Conservation (phyloP, 2,113 vertebrate genomes). For the Macaca nemestrina region DNA sequence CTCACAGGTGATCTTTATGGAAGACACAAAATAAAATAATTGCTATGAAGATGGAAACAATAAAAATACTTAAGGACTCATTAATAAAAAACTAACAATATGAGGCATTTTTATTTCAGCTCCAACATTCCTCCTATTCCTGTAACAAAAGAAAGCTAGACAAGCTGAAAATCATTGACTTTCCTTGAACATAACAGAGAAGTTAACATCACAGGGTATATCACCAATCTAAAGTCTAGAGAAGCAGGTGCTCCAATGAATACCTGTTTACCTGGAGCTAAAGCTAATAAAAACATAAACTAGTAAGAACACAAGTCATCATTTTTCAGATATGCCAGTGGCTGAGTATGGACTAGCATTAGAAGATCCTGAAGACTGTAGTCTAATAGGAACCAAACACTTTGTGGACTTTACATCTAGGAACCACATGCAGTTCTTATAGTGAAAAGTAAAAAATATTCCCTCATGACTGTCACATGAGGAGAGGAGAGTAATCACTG, state of each 20-base stretch:
- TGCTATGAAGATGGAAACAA: not conserved
- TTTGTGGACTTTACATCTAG: not conserved
- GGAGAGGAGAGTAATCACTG: not conserved
- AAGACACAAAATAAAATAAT: not conserved
- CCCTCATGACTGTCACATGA: too few species aligned
- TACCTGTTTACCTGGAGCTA: not conserved
- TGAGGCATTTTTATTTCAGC: not conserved
- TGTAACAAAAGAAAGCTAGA: not conserved
- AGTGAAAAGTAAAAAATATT: not conserved
- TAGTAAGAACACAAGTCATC: not conserved
- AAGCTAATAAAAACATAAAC: not conserved
- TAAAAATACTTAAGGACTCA: not conserved
- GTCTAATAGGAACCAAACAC: not conserved
- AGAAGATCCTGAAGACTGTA: too few species aligned
- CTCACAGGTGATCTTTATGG: not conserved
- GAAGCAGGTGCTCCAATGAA: not conserved
- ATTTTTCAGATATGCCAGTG: too few species aligned
- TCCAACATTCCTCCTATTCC: not conserved
- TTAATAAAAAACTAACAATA: not conserved
- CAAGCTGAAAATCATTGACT: not conserved
- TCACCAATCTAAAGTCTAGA: not conserved
- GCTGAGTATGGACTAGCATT: not conserved
- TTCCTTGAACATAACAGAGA: not conserved
- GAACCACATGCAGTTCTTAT: not conserved
- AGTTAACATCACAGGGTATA: not conserved